These are phyloP conservation scores for Spilogale gracilis DNA, from an alignment of 2,113 vertebrate genomes.

Conservation along the genomic window DNA sequence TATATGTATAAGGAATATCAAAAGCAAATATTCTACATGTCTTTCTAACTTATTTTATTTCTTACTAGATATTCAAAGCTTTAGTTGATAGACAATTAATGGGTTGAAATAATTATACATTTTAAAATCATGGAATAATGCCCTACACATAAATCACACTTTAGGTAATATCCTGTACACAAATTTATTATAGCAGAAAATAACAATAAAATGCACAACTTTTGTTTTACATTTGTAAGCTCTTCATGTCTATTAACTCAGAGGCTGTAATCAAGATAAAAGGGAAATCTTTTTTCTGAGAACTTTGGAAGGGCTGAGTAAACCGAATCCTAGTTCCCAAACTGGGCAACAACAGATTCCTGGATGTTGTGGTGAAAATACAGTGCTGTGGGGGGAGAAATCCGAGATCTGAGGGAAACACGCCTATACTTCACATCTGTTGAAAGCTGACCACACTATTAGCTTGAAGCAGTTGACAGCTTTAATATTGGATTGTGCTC, in stretches of 20 bases:
- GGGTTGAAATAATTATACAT: background rate
- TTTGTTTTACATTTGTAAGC: background rate
- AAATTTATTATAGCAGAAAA: slow-evolving; percentile 29
- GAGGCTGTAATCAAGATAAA: background rate
- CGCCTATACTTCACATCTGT: background rate
- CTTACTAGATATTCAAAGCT: slow-evolving; percentile 24
- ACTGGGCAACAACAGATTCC: rapidly evolving
- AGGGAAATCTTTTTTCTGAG: background rate
- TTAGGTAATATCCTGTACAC: background rate
- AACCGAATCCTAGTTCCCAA: background rate
- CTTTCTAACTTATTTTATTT: slow-evolving; percentile 45
- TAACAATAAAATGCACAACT: background rate
- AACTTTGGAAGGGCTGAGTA: background rate
- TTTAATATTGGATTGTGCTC: background rate
- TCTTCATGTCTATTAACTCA: background rate
- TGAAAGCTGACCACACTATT: background rate
- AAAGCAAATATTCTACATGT: slow-evolving; percentile 13
- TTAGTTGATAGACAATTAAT: background rate
- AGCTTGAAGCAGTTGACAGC: background rate
- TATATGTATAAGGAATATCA: background rate
- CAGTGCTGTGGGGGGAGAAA: rapidly evolving
- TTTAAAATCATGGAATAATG: background rate
- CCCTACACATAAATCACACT: background rate
- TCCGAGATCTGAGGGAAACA: background rate
- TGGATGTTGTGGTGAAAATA: background rate